These are phyloP conservation scores for Caenorhabditis sulstoni DNA, from an alignment of 2,888 invertebrate genomes.

Conservation along the genomic window DNA sequence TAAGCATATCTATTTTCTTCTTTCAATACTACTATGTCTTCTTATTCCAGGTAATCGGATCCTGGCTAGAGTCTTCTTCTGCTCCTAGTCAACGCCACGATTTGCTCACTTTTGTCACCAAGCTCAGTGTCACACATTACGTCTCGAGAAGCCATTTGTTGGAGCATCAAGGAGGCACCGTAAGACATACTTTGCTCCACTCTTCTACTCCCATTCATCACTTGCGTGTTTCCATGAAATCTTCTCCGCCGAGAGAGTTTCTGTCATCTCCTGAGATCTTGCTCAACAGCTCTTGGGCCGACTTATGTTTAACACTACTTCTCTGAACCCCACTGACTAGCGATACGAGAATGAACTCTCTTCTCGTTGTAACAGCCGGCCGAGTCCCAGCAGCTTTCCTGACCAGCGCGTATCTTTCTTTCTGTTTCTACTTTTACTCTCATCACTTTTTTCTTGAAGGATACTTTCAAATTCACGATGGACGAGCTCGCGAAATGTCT, in stretches of 20 bases:
- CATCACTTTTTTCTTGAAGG: conserved; percentile 58
- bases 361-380: conserved; percentile 52
- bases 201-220: conserved; percentile 36
- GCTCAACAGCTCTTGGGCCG: conserved; percentile 11
- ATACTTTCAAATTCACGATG: conserved; percentile 70
- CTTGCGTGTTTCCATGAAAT: conserved; percentile 50
- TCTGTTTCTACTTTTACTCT: conserved; percentile 37
- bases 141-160: conserved; percentile 66
- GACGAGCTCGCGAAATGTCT: conserved; percentile 70
- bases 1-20: conserved; percentile 41
- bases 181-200: conserved; percentile 58
- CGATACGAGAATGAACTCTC: conserved; percentile 61
- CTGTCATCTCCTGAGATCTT: conserved; percentile 31
- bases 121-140: conserved; percentile 68
- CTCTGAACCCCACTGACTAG: conserved; percentile 48
- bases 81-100: conserved; percentile 57
- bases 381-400: conserved; percentile 35
- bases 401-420: conserved; percentile 23
- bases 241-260: conserved; percentile 8
- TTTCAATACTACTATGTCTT: conserved; percentile 1
- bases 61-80: conserved; percentile 66
- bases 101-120: conserved; percentile 61
- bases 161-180: conserved; percentile 72
- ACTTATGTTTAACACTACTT: conserved; percentile 54
- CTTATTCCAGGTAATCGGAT: conserved; percentile 65